A percentile compares a stretch with the other conserved stretches of the same genome.
These are phyloP conservation scores for Thymelicus acteon DNA, from an alignment of 2,888 invertebrate genomes.

Conservation along the genomic window DNA sequence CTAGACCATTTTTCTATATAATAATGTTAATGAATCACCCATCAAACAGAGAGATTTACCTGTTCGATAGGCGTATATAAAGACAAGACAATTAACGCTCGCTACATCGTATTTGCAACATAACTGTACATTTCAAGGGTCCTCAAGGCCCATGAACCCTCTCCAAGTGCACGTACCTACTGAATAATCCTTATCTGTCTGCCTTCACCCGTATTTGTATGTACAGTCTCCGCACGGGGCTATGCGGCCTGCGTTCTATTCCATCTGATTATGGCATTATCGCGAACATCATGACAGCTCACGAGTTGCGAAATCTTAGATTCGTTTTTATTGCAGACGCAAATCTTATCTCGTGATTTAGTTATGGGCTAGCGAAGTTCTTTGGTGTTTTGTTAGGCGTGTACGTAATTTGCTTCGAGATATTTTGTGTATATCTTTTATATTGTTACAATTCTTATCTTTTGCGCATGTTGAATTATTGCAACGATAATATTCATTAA, in stretches of 20 bases:
- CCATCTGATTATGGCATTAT: constrained; percentile 36
- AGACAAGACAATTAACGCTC: too few species aligned
- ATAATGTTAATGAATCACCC: too few species aligned
- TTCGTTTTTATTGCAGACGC: constrained; percentile 29
- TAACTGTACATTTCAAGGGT: background rate
- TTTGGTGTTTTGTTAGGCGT: constrained; percentile 25
- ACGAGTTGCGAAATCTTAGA: constrained; percentile 32
- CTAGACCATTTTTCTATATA: too few species aligned
- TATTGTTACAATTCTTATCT: background rate
- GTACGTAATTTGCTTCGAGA: constrained; percentile 11
- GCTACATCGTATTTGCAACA: too few species aligned
- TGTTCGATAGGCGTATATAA: too few species aligned
- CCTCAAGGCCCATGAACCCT: background rate
- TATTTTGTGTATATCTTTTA: background rate
- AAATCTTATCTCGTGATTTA: constrained; percentile 31
- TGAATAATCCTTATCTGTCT: constrained; percentile 26
- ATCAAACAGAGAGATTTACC: too few species aligned
- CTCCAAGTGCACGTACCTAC: constrained; percentile 6
- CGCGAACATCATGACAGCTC: constrained; percentile 32
- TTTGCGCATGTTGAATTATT: background rate
- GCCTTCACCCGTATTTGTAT: constrained; percentile 31
- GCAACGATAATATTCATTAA: too few species aligned
- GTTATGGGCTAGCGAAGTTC: constrained; percentile 18
- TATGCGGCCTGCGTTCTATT: constrained; percentile 27
- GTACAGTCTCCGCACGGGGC: constrained; percentile 23